Conservation (phyloP, 2,888 invertebrate species). For the Ernsta delagoae region DNA sequence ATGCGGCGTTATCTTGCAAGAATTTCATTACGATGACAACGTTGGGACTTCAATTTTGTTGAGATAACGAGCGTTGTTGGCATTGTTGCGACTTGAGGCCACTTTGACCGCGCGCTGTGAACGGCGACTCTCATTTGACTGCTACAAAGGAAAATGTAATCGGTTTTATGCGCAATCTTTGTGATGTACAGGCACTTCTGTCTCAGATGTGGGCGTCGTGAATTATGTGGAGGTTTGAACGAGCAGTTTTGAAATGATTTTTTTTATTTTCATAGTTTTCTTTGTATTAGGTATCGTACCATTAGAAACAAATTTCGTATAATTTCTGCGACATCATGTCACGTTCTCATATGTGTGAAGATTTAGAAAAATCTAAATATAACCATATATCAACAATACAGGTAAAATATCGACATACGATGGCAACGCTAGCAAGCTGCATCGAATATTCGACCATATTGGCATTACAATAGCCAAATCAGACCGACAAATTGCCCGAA, state of each 20-base stretch:
- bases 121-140: constrained; percentile 71
- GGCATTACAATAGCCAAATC: constrained; percentile 37
- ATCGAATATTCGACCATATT: constrained; percentile 40
- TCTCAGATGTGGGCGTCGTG: background rate
- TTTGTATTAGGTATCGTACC: no score
- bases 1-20: constrained; percentile 57
- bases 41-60: constrained; percentile 74
- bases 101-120: constrained; percentile 77
- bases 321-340: no score
- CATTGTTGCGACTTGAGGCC: constrained; percentile 72
- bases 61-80: constrained; percentile 72
- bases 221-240: background rate
- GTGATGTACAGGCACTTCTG: constrained; percentile 5
- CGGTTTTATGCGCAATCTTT: constrained; percentile 25
- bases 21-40: constrained; percentile 81
- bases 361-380: no score
- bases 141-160: constrained; percentile 32
- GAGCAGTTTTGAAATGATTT: no score
- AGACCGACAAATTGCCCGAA: constrained; percentile 32
- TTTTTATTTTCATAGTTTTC: no score
- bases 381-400: background rate
- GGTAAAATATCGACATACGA: background rate
- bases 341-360: no score
- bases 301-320: no score
- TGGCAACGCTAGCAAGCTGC: background rate